Base-by-base conservation (phyloP, 2,113 vertebrate species). In the Polyodon spathula region DNA sequence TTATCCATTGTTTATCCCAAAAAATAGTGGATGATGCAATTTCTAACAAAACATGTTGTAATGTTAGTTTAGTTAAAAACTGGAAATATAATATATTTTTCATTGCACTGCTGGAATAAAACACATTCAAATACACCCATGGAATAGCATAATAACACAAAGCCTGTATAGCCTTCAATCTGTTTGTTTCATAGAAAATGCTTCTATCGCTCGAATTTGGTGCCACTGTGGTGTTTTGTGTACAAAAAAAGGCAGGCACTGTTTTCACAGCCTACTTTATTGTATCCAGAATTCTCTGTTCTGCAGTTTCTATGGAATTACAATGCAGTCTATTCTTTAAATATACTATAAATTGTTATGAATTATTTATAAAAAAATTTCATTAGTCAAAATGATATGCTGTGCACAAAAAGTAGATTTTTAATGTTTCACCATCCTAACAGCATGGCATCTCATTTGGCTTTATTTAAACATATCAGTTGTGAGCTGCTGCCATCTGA, bases 401-500 rank as follows among this genome's bases (percentile, higher is more conserved):
- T 14, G 3, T n/a, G 48, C 5, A 50, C 27, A 27, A n/a, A 50
- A 50, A 64, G 46, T 68, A 48, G 63, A 70, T 78, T 50, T 76
- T 73, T 64, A 46, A 67, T 81, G 62, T 16, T 57, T 59, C 15
- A 70, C 16, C 52, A 68, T 72, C 59, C 62, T 63, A 67, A 63
- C 58, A 61, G 63, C 40, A 43, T 4, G 59, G 59, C 68, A 52
- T 63, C 68, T 77, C 73, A 54, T 73, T 76, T 82, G 12, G 48
- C 12, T 50, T 50, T 16, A 50, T 50, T 52, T 65, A 69, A 70
- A 67, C 65, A 72, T 79, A 76, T 68, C 66, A 71, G 73, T 63
- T 73, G 73, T 76, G 67, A 74, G 66, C 53, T 60, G 78, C 77
- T 67, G 62, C 82, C 68, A 64, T 71, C 65, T 84, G 82, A 86